These are phyloP conservation scores for Hydriomena furcata DNA, from an alignment of 2,888 invertebrate species.

Conservation along the genomic window DNA sequence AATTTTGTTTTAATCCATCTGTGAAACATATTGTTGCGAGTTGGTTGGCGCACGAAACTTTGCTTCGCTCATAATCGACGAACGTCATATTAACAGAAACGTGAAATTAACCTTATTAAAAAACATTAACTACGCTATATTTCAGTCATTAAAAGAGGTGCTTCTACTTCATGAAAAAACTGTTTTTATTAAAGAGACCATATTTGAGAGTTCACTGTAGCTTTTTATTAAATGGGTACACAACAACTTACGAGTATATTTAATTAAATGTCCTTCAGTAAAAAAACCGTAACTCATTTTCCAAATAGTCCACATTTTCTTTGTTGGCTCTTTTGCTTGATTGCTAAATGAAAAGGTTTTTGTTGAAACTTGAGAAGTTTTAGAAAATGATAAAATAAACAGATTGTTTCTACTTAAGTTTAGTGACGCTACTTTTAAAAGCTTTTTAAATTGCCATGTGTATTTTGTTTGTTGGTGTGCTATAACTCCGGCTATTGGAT, in stretches of 20 bases:
- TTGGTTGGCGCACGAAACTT: not conserved
- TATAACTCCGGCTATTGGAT: too few relatives aligned
- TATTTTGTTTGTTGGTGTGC: too few relatives aligned
- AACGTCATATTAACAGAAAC: too few relatives aligned
- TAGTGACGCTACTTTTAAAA: too few relatives aligned
- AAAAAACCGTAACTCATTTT: constrained; percentile 4
- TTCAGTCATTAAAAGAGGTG: too few relatives aligned
- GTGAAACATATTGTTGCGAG: not conserved
- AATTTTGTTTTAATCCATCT: constrained; percentile 1
- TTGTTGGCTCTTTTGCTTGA: constrained; percentile 3
- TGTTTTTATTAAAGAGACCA: not conserved
- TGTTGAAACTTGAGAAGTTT: not conserved
- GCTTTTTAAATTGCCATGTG: too few relatives aligned
- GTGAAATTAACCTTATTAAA: too few relatives aligned
- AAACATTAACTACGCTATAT: too few relatives aligned
- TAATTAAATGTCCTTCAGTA: not conserved
- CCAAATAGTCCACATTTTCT: not conserved
- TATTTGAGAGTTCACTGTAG: too few relatives aligned
- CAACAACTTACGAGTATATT: not conserved
- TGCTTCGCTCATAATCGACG: too few relatives aligned
- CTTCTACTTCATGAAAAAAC: too few relatives aligned
- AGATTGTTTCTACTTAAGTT: not conserved
- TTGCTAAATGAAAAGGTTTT: constrained; percentile 6
- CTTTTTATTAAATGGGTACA: too few relatives aligned
- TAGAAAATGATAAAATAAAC: not conserved